Percentiles rank a stretch among this genome's conserved stretches.
These are phyloP conservation scores for Tetragnatha montana DNA, from an alignment of 2,888 invertebrate genomes.

Conservation along the genomic window DNA sequence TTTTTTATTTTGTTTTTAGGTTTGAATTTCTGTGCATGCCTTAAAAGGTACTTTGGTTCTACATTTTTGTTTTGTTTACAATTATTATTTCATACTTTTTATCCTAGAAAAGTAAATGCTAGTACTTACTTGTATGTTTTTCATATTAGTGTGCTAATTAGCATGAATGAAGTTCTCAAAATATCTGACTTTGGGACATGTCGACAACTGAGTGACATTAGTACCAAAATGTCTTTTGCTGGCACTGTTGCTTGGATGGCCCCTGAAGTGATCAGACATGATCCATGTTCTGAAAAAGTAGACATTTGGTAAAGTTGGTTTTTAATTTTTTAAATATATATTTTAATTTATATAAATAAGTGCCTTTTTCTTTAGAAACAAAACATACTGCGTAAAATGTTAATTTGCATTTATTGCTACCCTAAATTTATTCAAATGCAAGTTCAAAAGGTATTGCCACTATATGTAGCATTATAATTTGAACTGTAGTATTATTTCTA, in stretches of 20 bases:
- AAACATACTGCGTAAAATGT: no score
- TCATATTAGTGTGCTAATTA: slow-evolving; percentile 81
- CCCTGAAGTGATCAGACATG: slow-evolving; percentile 97
- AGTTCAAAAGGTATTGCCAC: neutral
- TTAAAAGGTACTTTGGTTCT: slow-evolving; percentile 54
- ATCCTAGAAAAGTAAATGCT: neutral
- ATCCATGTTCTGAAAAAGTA: slow-evolving; percentile 97
- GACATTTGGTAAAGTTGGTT: slow-evolving; percentile 88
- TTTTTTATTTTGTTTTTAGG: slow-evolving; percentile 54
- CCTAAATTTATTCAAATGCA: neutral
- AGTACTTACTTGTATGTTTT: neutral
- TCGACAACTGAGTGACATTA: slow-evolving; percentile 94
- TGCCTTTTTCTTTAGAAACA: neutral
- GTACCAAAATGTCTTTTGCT: slow-evolving; percentile 97
- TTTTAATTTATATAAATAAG: neutral
- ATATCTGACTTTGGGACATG: slow-evolving; percentile 99
- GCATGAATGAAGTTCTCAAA: slow-evolving; percentile 88
- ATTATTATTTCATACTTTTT: slow-evolving; percentile 1
- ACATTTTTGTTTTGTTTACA: slow-evolving; percentile 18
- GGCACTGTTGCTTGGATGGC: slow-evolving; percentile 99
- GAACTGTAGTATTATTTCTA: no score
- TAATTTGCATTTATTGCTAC: no score
- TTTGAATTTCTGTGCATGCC: slow-evolving; percentile 57
- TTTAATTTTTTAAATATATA: neutral
- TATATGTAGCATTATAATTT: neutral